phyloP scores from a whole-genome alignment of 2,888 invertebrate genomes.

The Chironomus riparius region DNA sequence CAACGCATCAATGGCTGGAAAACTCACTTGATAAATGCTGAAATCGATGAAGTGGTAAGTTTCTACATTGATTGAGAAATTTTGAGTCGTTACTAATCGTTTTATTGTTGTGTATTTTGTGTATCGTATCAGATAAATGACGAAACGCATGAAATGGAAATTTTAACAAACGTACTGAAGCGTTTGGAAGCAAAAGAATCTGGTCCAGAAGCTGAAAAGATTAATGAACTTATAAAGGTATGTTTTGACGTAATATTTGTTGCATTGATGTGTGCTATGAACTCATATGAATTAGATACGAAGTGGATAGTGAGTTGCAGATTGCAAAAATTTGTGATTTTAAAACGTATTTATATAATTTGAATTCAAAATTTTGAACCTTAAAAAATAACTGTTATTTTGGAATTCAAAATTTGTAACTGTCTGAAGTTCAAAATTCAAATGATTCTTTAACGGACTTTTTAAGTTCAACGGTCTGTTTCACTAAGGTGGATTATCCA shows the following conservation, averaged over 20 bases:
- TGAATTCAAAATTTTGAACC: too few relatives aligned
- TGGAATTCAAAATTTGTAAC: neutral
- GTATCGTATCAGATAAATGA: slow-evolving; percentile 45
- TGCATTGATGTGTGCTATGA: too few relatives aligned
- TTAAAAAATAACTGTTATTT: too few relatives aligned
- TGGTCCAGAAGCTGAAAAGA: slow-evolving; percentile 44
- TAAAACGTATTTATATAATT: too few relatives aligned
- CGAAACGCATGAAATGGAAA: slow-evolving; percentile 45
- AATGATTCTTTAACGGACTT: too few relatives aligned
- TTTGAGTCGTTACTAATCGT: neutral
- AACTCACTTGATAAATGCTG: slow-evolving; percentile 80
- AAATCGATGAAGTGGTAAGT: slow-evolving; percentile 83
- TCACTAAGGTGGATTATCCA: too few relatives aligned
- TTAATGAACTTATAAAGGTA: slow-evolving; percentile 58
- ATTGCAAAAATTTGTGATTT: neutral
- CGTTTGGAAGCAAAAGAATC: slow-evolving; percentile 44
- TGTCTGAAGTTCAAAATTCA: too few relatives aligned
- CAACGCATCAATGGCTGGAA: slow-evolving; percentile 93
- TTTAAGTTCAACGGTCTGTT: too few relatives aligned
- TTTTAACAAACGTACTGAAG: slow-evolving; percentile 31
- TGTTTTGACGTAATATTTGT: neutral
- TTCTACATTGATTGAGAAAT: slow-evolving; percentile 1
- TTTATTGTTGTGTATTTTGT: slow-evolving; percentile 21
- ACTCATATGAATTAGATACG: too few relatives aligned
- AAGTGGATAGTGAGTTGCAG: too few relatives aligned